Evolutionary conservation across 2,113 vertebrate species (phyloP), one percentile per base, ranked within the genome.

Genomic region (Thalassoma bifasciatum): DNA sequence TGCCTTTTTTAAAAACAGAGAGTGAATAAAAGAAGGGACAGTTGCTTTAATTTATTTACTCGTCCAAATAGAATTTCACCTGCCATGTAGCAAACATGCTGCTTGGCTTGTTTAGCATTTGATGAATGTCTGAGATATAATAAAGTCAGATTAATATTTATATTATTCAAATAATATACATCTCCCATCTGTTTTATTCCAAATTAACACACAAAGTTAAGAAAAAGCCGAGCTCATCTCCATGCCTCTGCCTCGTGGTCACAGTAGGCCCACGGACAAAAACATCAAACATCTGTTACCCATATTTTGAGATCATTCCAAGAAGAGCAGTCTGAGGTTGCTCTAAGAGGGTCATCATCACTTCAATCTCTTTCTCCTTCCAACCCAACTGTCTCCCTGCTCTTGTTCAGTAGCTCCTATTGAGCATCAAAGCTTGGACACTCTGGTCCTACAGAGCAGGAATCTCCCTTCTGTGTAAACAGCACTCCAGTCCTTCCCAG

Each of bases 391-490:
- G 72, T 79, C 77, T 67, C 69, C 19, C 40, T 44, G 68, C 64
- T 86, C 77, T 70, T 73, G 53, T 85, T 78, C 86, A 72, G 86
- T 87, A 83, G 85, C 78, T 84, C 85, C 87, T 83, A 72, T 85
- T 70, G 83, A 85, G 89, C 89, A 86, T 92, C 90, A 92, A 93
- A 92, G 87, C 78, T 53, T 84, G 26, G 10, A 58, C 61, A 38
- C 66, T 85, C 62, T 50, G 54, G 68, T 84, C 92, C 90, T 77
- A 85, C 23, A 53, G 89, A 83, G 92, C 87, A 85, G 88, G 89
- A 92, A 92, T 92, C 86, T 88, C 78, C 79, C 83, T 54, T 64
- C 83, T 86, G 83, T 83, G 80, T 75, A 85, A 89, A 86, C 83
- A 86, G 66, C n/a, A n/a, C 77, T 82, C n/a, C 36, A 26, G 65